Evolutionary conservation across 2,888 invertebrate genomes (phyloP), one percentile per base, ranked within the genome.

Genomic region (Elysia crispata): DNA sequence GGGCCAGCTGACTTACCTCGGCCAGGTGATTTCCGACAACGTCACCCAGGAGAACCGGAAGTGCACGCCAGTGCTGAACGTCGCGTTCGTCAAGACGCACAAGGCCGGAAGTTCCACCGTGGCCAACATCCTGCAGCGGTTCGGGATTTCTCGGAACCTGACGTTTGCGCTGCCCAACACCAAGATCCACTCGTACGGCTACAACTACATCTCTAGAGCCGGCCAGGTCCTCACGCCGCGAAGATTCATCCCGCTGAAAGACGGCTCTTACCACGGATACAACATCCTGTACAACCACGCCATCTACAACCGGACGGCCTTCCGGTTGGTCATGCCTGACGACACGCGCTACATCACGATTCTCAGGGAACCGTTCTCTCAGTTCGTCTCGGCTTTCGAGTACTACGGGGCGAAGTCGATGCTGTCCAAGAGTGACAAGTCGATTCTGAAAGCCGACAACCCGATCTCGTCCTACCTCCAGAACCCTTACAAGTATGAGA

Each of bases 21-120:
- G 64, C 18, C 64, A 50, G 31, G 30, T 25, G 28, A 15, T n/a
- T 1, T 31, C 30, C 23, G 70, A 73, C 23, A 62, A 60, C n/a
- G 30, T 31, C 3, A 41, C 72, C 5, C 15, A n/a, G 20, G 49
- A 69, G 3, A 0, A 6, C 0, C 1, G 3, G 18, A 31, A 0
- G 18, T 80, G 80, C 23, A 41, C 8, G 6, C 76, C 76, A 15
- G 64, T 76, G 8, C 33, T n/a, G 23, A 82, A 82, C 64, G 69
- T 84, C 25, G 83, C 82, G 1, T 79, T 79, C 64, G 64, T 88
- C 1, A 86, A 89, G 82, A 85, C 87, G 11, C 89, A 89, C 85
- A 89, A 89, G 81, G 84, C 88, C 8, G 89, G 88, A 11, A 86
- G 88, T 66, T 85, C 88, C n/a, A 88, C 89, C 0, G 76, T 89